Percentiles rank a stretch among this genome's conserved stretches.
Evolutionary conservation across 2,888 invertebrate species (phyloP).

Genomic region (Mantis religiosa): DNA sequence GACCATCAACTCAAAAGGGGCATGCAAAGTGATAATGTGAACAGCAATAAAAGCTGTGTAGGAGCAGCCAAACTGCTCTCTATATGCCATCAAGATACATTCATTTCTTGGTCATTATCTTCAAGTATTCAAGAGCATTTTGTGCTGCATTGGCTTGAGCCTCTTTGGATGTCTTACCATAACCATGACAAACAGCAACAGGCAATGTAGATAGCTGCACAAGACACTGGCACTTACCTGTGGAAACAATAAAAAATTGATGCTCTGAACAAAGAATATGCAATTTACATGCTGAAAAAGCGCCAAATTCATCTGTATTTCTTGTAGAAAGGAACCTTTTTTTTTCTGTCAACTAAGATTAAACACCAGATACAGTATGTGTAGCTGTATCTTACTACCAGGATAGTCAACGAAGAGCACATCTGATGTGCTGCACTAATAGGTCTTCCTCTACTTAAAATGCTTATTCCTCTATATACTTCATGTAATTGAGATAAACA

Average conservation of each 20-base stretch:
- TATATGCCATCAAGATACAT: slow-evolving; percentile 31
- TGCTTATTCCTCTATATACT: too few species aligned
- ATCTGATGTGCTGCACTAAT: too few species aligned
- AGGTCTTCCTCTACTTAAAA: too few species aligned
- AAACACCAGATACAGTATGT: too few species aligned
- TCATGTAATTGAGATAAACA: too few species aligned
- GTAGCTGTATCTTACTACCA: too few species aligned
- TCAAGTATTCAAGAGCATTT: slow-evolving; percentile 88
- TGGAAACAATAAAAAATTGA: slow-evolving; percentile 19
- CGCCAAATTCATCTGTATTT: too few species aligned
- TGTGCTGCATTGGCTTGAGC: slow-evolving; percentile 86
- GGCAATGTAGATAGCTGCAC: slow-evolving; percentile 90
- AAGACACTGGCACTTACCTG: slow-evolving; percentile 79
- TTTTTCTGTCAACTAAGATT: too few species aligned
- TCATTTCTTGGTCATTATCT: slow-evolving; percentile 92
- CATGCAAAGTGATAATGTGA: neutral
- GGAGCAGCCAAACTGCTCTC: neutral
- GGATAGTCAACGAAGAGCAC: too few species aligned
- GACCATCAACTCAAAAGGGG: neutral
- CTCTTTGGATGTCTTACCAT: slow-evolving; percentile 72
- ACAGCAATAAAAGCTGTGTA: neutral
- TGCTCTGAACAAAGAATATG: too few species aligned
- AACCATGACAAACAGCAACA: slow-evolving; percentile 89
- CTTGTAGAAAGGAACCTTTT: too few species aligned
- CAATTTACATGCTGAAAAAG: too few species aligned